Conservation (phyloP, 2,113 vertebrate genomes). For the human (Homo sapiens) region GRCh38 chr3:185809501-185810000, state of each 20-base stretch:
- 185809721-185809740: background rate
- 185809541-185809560: too few species aligned
- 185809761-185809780: background rate
- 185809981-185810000: background rate
- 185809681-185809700: background rate
- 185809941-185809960: background rate
- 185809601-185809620: too few species aligned
- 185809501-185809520: too few species aligned
- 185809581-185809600: too few species aligned
- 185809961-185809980: background rate
- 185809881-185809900: background rate
- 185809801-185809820: background rate
- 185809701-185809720: slow-evolving; percentile 7
- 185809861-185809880: background rate
- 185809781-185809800: background rate
- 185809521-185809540: too few species aligned
- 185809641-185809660: too few species aligned
- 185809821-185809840: background rate
- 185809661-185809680: background rate
- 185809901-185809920: background rate
- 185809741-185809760: slow-evolving; percentile 6
- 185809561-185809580: too few species aligned
- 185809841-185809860: slow-evolving; percentile 19
- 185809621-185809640: too few species aligned
- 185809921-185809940: background rate